Evolutionary conservation across 2,888 invertebrate species (phyloP).

Genomic region (Lymantria dispar): DNA sequence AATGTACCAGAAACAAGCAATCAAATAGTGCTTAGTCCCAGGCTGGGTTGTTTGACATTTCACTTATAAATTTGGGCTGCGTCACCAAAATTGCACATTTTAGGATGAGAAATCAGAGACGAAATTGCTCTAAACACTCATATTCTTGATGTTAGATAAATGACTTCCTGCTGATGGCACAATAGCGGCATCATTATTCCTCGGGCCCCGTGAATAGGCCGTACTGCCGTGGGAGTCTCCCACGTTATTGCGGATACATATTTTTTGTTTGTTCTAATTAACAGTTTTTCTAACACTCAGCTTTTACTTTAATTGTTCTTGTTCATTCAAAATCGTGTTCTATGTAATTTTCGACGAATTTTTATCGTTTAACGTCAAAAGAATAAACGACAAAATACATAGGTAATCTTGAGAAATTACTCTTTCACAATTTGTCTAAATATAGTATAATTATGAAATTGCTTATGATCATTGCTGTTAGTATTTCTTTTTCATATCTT

Average conservation of each 20-base stretch:
- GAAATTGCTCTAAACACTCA: slow-evolving; percentile 80
- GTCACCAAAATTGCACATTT: slow-evolving; percentile 75
- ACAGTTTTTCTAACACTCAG: slow-evolving; percentile 75
- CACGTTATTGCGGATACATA: slow-evolving; percentile 80
- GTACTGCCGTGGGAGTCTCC: slow-evolving; percentile 74
- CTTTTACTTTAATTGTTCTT: slow-evolving; percentile 78
- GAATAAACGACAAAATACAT: slow-evolving; percentile 1
- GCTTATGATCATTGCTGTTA: slow-evolving; percentile 4
- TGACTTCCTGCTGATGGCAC: slow-evolving; percentile 78
- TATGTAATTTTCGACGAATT: slow-evolving; percentile 29
- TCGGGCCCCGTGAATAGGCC: slow-evolving; percentile 62
- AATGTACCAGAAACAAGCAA: too few species aligned
- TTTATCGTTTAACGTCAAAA: slow-evolving; percentile 5
- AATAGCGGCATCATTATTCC: slow-evolving; percentile 79
- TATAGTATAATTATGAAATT: slow-evolving; percentile 21
- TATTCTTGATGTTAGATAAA: slow-evolving; percentile 83
- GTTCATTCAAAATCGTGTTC: slow-evolving; percentile 36
- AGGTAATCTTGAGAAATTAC: not conserved
- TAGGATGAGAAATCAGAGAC: slow-evolving; percentile 77
- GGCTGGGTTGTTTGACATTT: slow-evolving; percentile 41
- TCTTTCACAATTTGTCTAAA: not conserved
- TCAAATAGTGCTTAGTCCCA: slow-evolving; percentile 30
- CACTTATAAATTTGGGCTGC: slow-evolving; percentile 21
- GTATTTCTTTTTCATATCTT: not conserved
- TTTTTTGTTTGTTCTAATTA: slow-evolving; percentile 80